Evolutionary conservation across 2,797 vertebrate species (phyloP).

Genomic region (Parambassis ranga): DNA sequence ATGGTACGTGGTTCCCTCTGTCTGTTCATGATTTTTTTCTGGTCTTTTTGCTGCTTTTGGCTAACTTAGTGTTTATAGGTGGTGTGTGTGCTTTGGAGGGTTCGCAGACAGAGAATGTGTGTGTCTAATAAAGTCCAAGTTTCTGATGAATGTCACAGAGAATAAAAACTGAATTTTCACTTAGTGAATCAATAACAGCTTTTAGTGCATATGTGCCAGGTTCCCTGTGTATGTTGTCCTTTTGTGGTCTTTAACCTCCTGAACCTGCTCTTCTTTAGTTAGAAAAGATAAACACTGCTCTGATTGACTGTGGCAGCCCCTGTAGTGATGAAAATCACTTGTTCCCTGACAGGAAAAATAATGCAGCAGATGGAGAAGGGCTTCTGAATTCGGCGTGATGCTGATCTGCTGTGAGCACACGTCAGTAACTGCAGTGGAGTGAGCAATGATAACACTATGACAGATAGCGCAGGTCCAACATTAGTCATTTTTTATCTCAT

Average conservation of each 20-base stretch:
- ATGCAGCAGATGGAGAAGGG: background rate
- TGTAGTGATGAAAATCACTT: conserved; percentile 9
- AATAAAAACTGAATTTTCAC: conserved; percentile 8
- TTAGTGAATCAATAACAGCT: conserved; percentile 1
- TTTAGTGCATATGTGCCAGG: background rate
- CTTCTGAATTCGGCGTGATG: conserved; percentile 19
- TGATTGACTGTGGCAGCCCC: background rate
- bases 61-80: conserved; percentile 18
- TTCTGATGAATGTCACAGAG: conserved; percentile 20
- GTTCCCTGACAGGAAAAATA: conserved; percentile 10
- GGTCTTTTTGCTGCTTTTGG: conserved; percentile 11
- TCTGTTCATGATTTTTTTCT: conserved; percentile 3
- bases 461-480: conserved; percentile 32
- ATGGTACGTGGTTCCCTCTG: conserved; percentile 14
- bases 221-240: background rate
- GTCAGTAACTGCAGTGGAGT: conserved; percentile 6
- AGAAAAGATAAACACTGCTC: conserved; percentile 3
- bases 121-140: conserved; percentile 13
- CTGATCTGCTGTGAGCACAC: conserved; percentile 20
- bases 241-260: conserved; percentile 18
- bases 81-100: background rate
- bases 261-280: conserved; percentile 2
- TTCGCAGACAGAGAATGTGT: background rate
- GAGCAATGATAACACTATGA: conserved; percentile 21
- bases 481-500: conserved; percentile 37